phyloP scores from a whole-genome alignment of 2,888 invertebrate species.

The Cephus runcator region DNA sequence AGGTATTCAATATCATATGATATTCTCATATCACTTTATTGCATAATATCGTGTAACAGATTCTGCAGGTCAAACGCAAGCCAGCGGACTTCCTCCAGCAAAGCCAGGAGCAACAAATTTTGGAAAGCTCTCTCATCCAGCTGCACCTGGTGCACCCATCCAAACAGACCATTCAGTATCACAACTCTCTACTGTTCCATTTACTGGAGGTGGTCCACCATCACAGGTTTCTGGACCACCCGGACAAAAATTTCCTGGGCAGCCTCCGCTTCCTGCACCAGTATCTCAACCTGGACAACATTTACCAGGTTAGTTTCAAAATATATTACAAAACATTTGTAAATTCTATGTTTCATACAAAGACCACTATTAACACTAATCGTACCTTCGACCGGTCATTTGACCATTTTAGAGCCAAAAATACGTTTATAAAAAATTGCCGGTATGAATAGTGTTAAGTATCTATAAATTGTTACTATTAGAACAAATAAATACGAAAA shows the following conservation, averaged over 20 bases:
- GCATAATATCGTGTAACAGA: conserved; percentile 15
- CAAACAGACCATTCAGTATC: conserved; percentile 33
- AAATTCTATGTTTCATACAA: too few species aligned
- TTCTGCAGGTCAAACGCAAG: conserved; percentile 18
- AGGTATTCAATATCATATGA: conserved; percentile 18
- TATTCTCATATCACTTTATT: conserved; percentile 12
- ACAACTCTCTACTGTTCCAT: conserved; percentile 43
- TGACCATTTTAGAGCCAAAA: too few species aligned
- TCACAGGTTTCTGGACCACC: conserved; percentile 27
- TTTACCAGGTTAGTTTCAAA: conserved; percentile 13
- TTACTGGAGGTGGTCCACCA: conserved; percentile 33
- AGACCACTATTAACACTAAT: too few species aligned
- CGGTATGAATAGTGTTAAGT: too few species aligned
- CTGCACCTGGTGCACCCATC: conserved; percentile 13
- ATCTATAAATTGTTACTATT: too few species aligned
- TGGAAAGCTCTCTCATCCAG: conserved; percentile 14
- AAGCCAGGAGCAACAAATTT: conserved; percentile 14
- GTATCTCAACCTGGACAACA: conserved; percentile 21
- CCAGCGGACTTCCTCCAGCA: conserved; percentile 15
- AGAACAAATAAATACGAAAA: too few species aligned
- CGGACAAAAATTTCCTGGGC: conserved; percentile 26
- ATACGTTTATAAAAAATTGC: too few species aligned
- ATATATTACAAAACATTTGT: not conserved
- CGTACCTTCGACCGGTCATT: too few species aligned
- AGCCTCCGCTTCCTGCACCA: conserved; percentile 6